These are phyloP conservation scores for Astreopora myriophthalma DNA, from an alignment of 64 coral and sea anemone species.

Conservation along the genomic window DNA sequence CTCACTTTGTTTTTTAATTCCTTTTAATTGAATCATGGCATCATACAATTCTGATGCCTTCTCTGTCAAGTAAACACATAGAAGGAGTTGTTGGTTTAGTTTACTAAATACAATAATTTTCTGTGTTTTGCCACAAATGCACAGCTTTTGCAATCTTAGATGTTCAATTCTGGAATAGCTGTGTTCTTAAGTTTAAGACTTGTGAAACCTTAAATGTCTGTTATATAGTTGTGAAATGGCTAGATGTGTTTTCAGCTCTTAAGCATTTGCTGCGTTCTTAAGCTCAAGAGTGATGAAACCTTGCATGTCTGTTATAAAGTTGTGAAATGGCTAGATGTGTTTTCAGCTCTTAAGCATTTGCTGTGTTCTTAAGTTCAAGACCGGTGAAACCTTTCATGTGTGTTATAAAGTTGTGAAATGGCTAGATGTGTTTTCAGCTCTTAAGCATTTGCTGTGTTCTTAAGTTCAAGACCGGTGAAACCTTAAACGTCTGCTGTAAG, in stretches of 20 bases:
- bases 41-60: background rate
- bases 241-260: too few species aligned
- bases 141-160: background rate
- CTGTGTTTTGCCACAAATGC: background rate
- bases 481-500: background rate
- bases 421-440: background rate
- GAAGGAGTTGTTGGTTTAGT: background rate
- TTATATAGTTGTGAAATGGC: too few species aligned
- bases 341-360: too few species aligned
- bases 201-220: too few species aligned
- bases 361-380: too few species aligned
- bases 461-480: too few species aligned
- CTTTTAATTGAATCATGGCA: background rate
- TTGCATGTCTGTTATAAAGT: too few species aligned
- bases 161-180: too few species aligned
- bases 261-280: too few species aligned
- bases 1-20: background rate
- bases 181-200: too few species aligned
- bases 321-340: too few species aligned
- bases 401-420: background rate
- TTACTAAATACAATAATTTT: background rate
- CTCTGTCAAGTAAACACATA: background rate
- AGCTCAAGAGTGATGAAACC: too few species aligned
- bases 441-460: background rate
- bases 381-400: background rate